Conservation (phyloP, 2,797 vertebrate genomes). For the Staurois parvus region DNA sequence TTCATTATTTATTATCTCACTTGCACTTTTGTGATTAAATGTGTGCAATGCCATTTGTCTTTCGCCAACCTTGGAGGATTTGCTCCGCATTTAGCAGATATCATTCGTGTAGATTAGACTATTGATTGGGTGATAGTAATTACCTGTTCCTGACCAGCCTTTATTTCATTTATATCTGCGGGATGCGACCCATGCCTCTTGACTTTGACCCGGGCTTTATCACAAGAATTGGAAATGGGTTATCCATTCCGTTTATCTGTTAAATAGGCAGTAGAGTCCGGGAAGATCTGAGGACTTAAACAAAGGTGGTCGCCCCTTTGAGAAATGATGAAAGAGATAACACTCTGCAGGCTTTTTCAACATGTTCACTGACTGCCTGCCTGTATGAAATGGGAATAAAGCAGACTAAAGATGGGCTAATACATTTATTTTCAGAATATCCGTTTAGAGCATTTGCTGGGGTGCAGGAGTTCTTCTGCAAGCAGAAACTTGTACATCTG, state of each 20-base stretch:
- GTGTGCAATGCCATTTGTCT: conserved; percentile 33
- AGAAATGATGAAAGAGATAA: background rate
- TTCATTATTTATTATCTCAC: conserved; percentile 39
- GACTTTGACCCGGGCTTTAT: conserved; percentile 18
- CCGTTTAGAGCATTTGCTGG: background rate
- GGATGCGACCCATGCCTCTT: background rate
- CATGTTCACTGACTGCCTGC: background rate
- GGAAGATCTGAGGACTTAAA: background rate
- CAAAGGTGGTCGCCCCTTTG: background rate
- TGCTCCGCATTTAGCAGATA: conserved; percentile 48
- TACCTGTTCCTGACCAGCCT: conserved; percentile 46
- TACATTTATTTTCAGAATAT: background rate
- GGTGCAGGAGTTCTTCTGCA: too few relatives aligned
- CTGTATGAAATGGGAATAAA: background rate
- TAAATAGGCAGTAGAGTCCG: background rate
- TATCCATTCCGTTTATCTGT: background rate
- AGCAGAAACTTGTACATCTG: too few relatives aligned
- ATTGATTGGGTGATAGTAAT: conserved; percentile 55
- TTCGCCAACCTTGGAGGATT: conserved; percentile 44
- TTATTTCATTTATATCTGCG: conserved; percentile 53
- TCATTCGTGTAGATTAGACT: conserved; percentile 56
- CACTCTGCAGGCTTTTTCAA: background rate
- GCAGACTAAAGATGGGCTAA: background rate
- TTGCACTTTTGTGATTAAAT: conserved; percentile 43
- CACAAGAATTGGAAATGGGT: conserved; percentile 7